Conservation (phyloP, 2,888 invertebrate genomes). For the Molorchus minor region DNA sequence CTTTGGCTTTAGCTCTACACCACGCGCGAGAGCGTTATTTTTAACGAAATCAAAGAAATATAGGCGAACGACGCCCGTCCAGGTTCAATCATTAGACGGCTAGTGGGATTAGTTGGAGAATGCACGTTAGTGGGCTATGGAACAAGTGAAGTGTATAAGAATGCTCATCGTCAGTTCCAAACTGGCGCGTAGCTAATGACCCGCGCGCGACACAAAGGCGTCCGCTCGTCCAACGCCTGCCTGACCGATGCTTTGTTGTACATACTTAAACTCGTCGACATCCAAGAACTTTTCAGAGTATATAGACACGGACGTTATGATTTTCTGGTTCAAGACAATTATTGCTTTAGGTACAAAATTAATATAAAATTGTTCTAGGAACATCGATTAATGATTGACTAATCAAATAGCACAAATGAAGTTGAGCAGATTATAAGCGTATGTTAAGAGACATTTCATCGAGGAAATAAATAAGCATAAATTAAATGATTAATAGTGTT, state of each 20-base stretch:
- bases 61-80: no score
- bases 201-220: slow-evolving; percentile 60
- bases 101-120: slow-evolving; percentile 32
- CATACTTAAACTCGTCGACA: slow-evolving; percentile 42
- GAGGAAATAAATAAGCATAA: no score
- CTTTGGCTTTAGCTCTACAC: not conserved
- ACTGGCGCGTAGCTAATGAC: slow-evolving; percentile 59
- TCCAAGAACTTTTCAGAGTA: slow-evolving; percentile 43
- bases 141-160: slow-evolving; percentile 57
- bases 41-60: not conserved
- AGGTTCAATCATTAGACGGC: no score
- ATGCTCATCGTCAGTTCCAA: slow-evolving; percentile 59
- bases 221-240: slow-evolving; percentile 44
- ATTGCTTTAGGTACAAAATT: no score
- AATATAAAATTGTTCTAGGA: no score
- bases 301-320: no score
- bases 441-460: no score
- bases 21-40: not conserved
- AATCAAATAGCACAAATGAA: no score
- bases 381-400: no score
- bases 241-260: slow-evolving; percentile 32
- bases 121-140: slow-evolving; percentile 42
- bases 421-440: no score
- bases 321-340: no score
- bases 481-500: no score